phyloP scores from a whole-genome alignment of 2,888 invertebrate genomes.

The Polymixis flavicincta region DNA sequence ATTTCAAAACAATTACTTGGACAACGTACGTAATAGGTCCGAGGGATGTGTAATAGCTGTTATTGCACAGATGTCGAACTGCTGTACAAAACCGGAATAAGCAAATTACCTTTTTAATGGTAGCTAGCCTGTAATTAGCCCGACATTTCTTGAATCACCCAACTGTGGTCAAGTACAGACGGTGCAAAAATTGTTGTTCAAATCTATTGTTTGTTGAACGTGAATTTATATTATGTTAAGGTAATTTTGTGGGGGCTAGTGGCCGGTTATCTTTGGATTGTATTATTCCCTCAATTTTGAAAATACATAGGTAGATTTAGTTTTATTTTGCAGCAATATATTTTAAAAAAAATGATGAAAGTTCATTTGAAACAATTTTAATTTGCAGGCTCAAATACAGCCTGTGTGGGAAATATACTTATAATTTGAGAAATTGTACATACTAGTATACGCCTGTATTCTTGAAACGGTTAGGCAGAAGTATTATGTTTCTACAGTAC shows the following conservation, averaged over 20 bases:
- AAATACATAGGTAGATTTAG: not conserved
- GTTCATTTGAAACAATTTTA: not conserved
- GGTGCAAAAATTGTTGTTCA: constrained; percentile 33
- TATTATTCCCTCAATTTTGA: not conserved
- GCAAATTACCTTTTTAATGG: constrained; percentile 79
- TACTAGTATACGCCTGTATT: too few species aligned
- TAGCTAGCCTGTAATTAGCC: constrained; percentile 77
- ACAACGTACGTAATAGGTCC: constrained; percentile 51
- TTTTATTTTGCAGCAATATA: not conserved
- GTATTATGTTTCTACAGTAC: too few species aligned
- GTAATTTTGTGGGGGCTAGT: not conserved
- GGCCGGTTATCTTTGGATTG: not conserved
- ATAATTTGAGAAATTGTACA: too few species aligned
- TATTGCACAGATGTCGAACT: constrained; percentile 81
- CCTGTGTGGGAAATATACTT: too few species aligned
- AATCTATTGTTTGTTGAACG: constrained; percentile 13
- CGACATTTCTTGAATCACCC: constrained; percentile 79
- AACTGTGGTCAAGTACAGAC: constrained; percentile 71
- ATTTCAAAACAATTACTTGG: constrained; percentile 65
- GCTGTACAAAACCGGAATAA: constrained; percentile 79
- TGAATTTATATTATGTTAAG: constrained; percentile 3
- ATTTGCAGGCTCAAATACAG: not conserved
- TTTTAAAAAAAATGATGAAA: not conserved
- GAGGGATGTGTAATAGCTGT: constrained; percentile 71
- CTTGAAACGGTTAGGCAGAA: too few species aligned